phyloP scores from a whole-genome alignment of 2,797 vertebrate genomes.

The Hypotaenidia okinawae region DNA sequence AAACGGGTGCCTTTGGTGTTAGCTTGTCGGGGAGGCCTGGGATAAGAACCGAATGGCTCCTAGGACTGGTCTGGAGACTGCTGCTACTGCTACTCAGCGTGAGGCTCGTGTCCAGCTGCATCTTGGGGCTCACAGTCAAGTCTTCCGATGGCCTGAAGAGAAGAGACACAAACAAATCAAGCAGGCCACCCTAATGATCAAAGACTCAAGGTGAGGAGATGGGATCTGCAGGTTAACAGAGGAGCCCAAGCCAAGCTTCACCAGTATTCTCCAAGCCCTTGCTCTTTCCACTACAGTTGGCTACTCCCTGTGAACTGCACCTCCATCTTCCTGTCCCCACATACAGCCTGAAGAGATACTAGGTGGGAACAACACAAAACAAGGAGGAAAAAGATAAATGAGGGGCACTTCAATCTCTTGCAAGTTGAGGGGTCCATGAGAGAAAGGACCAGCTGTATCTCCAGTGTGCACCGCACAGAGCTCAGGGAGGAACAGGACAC shows the following conservation, averaged over 20 bases:
- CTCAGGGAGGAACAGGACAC: neutral
- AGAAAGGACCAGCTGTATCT: neutral
- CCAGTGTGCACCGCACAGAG: neutral
- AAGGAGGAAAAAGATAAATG: neutral
- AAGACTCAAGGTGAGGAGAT: rapidly evolving
- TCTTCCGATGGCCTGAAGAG: constrained; percentile 86
- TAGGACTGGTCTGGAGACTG: constrained; percentile 84
- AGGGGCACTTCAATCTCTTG: neutral
- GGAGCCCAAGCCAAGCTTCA: neutral
- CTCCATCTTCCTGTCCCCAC: neutral
- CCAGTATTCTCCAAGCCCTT: neutral
- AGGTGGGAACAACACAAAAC: neutral
- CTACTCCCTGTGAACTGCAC: neutral
- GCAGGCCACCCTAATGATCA: neutral
- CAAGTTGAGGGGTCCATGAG: neutral
- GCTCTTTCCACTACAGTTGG: neutral
- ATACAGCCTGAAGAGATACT: neutral
- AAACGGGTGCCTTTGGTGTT: constrained; percentile 79
- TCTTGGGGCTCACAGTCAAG: constrained; percentile 87
- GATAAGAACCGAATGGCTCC: constrained; percentile 85
- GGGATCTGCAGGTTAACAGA: neutral
- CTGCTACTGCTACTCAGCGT: constrained; percentile 70
- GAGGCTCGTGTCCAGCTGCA: constrained; percentile 83
- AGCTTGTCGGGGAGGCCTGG: constrained; percentile 86
- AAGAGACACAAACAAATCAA: neutral